Evolutionary conservation across 2,888 invertebrate species (phyloP), one percentile per base, ranked within the genome.

Genomic region (Melangyna quadrimaculata): DNA sequence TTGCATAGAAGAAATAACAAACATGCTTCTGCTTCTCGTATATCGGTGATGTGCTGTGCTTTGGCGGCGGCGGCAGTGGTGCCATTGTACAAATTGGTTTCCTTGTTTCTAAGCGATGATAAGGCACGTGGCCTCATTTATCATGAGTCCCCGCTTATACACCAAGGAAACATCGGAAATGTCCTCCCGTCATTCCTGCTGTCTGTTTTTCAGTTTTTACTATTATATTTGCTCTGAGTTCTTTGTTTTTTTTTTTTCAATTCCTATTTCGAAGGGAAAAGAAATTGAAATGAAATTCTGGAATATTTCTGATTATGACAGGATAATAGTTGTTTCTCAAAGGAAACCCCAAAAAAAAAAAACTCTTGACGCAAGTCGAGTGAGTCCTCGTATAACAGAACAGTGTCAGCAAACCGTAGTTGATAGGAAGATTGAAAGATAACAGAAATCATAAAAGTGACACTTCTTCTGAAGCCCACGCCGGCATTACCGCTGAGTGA

Each of bases 111-210:
- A 65, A 45, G 48, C 81, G 81, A 73, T 79, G 90, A 91, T 90
- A 90, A 90, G 90, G 89, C 91, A 90, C 91, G 90, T 91, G 90
- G 89, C 91, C 89, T 90, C 91, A 90, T 90, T 91, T 91, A 89
- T 90, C 90, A 90, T 55, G 29, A 75, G 77, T 67, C 79, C 72
- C 57, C 8, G 5, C 8, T 3, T 40, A 14, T 2, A 12, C 67
- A 51, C 32, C 12, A 67, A 45, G 65, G 27, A 72, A 73, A 61
- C 51, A 63, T 67, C 32, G 61, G 53, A 55, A 61, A 61, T 61
- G n/a, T 61, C 35, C 22, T 61, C 40, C 14, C 37, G 57, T 32
- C 40, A 14, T 61, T 61, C 40, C 22, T 27, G n/a, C 65, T 70
- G 65, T 59, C 63, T 59, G 48, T 69, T 40, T 75, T 59, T 70